A percentile compares a stretch with the other conserved stretches of the same genome.
Evolutionary conservation across 2,888 invertebrate genomes (phyloP).

Genomic region (Antheraea yamamai): DNA sequence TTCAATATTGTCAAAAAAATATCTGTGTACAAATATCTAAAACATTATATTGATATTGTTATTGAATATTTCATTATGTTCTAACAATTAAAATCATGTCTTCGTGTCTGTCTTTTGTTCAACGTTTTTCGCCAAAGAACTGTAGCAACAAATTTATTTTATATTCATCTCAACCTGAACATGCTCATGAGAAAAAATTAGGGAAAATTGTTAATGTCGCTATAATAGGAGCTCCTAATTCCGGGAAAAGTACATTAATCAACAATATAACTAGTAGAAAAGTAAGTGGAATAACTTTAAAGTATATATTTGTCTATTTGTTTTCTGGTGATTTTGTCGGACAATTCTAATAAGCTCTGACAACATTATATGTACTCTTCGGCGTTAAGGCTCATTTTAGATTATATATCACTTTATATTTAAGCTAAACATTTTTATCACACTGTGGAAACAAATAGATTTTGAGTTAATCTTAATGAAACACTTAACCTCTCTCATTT

Average conservation of each 20-base stretch:
- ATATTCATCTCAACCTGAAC: slow-evolving; percentile 65
- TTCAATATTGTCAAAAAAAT: too few species aligned
- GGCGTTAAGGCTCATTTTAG: too few species aligned
- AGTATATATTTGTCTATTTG: neutral
- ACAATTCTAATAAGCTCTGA: too few species aligned
- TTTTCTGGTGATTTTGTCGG: neutral
- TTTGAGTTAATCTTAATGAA: too few species aligned
- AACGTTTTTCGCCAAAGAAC: neutral
- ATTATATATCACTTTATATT: too few species aligned
- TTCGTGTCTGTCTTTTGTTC: neutral
- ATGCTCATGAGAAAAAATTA: slow-evolving; percentile 41
- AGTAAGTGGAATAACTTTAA: slow-evolving; percentile 66
- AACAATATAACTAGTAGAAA: slow-evolving; percentile 91
- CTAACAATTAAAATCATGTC: slow-evolving; percentile 4
- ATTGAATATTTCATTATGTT: neutral
- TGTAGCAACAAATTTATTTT: slow-evolving; percentile 34
- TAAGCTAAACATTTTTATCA: too few species aligned
- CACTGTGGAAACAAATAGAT: too few species aligned
- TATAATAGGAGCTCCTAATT: slow-evolving; percentile 96
- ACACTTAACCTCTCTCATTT: too few species aligned
- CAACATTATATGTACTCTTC: too few species aligned
- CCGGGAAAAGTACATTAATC: slow-evolving; percentile 97
- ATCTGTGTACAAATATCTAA: too few species aligned
- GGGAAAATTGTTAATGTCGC: slow-evolving; percentile 86
- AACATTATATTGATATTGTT: neutral